Evolutionary conservation across 2,113 vertebrate genomes (phyloP).

Genomic region (Phalacrocorax brasilianus): DNA sequence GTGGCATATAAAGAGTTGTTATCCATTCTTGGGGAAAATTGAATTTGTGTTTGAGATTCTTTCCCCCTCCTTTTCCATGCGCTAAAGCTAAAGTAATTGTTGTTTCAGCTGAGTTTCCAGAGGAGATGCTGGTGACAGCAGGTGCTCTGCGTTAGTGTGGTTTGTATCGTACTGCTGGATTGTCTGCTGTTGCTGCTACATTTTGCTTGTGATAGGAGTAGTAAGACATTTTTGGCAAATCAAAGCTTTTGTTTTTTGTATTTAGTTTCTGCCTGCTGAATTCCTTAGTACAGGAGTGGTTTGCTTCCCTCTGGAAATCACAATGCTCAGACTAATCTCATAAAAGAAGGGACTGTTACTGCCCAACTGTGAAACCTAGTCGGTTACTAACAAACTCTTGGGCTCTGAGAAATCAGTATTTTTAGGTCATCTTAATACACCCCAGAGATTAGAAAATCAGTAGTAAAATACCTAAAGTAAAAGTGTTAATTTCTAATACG

Average conservation of each 20-base stretch:
- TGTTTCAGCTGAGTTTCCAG: neutral
- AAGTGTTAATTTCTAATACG: neutral
- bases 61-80: neutral
- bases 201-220: neutral
- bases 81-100: neutral
- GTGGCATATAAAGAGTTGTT: neutral
- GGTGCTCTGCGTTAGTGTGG: neutral
- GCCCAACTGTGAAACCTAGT: neutral
- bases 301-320: slow-evolving; percentile 23
- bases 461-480: neutral
- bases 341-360: neutral
- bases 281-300: neutral
- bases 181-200: neutral
- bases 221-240: neutral
- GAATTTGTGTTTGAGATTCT: neutral
- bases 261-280: neutral
- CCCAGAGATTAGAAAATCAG: neutral
- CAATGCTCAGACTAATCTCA: neutral
- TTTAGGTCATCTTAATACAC: neutral
- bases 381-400: neutral
- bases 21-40: neutral
- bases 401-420: neutral
- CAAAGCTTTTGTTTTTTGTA: neutral
- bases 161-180: neutral
- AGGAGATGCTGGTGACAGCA: neutral